phyloP scores from a whole-genome alignment of 2,888 invertebrate genomes.

The Lycocerus yunnanus region DNA sequence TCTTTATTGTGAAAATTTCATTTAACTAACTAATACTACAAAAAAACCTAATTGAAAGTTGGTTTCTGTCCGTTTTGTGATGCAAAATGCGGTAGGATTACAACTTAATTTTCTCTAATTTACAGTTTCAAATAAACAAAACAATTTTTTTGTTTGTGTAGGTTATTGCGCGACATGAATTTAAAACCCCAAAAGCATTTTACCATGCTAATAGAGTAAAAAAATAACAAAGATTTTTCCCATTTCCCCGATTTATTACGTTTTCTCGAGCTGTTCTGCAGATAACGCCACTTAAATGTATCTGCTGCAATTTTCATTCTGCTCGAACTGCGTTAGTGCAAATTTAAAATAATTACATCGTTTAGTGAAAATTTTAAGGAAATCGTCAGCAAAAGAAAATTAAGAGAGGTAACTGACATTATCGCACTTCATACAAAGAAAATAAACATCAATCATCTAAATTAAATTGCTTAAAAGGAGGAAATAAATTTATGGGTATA shows the following conservation, averaged over 20 bases:
- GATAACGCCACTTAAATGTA: background rate
- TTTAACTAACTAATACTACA: background rate
- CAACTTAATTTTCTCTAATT: background rate
- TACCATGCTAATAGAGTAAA: background rate
- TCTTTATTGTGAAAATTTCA: background rate
- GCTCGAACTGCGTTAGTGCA: background rate
- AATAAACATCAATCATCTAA: background rate
- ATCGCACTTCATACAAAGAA: background rate
- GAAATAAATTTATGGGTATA: background rate
- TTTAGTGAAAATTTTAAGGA: background rate
- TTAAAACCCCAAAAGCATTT: background rate
- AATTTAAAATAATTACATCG: background rate
- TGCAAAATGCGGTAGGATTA: background rate
- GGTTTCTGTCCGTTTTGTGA: background rate
- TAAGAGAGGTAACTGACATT: background rate
- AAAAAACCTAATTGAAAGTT: background rate
- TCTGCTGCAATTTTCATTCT: background rate
- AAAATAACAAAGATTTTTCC: background rate
- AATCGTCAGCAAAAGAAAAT: background rate
- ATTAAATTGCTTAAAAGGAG: background rate
- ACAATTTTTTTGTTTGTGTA: background rate
- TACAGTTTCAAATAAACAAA: background rate
- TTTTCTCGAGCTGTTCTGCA: background rate
- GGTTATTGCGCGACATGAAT: background rate
- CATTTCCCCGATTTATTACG: background rate